Conservation (phyloP, 2,888 invertebrate species). For the Ophion slaviceki region DNA sequence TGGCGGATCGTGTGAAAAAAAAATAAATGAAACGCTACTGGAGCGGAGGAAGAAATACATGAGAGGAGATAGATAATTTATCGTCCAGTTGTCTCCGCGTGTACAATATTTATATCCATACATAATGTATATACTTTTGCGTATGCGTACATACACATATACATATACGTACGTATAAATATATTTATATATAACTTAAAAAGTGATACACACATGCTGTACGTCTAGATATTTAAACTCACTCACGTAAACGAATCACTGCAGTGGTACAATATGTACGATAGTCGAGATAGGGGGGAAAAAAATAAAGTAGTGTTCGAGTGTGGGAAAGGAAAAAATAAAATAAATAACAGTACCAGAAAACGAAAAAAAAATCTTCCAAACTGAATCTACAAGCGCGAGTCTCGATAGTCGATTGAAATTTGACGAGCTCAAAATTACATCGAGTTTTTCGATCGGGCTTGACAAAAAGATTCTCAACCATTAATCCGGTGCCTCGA, state of each 20-base stretch:
- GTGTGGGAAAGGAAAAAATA: slow-evolving; percentile 60
- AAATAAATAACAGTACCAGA: slow-evolving; percentile 49
- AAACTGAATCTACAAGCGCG: slow-evolving; percentile 17
- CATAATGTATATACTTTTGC: slow-evolving; percentile 22
- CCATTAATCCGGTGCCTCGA: neutral
- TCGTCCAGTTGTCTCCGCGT: slow-evolving; percentile 35
- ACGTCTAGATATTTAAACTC: slow-evolving; percentile 61
- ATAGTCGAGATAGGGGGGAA: slow-evolving; percentile 59
- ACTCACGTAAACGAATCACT: slow-evolving; percentile 63
- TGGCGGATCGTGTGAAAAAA: neutral
- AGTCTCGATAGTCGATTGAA: slow-evolving; percentile 3
- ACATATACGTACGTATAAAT: slow-evolving; percentile 30
- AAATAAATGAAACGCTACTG: slow-evolving; percentile 1
- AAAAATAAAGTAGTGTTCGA: slow-evolving; percentile 47
- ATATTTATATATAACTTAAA: slow-evolving; percentile 47
- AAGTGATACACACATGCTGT: slow-evolving; percentile 67
- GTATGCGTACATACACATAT: slow-evolving; percentile 15
- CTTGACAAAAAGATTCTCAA: neutral
- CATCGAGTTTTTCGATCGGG: slow-evolving; percentile 5
- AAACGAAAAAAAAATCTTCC: slow-evolving; percentile 49
- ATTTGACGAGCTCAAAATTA: slow-evolving; percentile 7
- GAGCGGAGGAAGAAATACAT: neutral
- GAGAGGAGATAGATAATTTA: neutral
- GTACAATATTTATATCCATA: slow-evolving; percentile 45
- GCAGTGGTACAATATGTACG: slow-evolving; percentile 63